Evolutionary conservation across 2,113 vertebrate species (phyloP).

Genomic region (Micronycteris hirsuta): DNA sequence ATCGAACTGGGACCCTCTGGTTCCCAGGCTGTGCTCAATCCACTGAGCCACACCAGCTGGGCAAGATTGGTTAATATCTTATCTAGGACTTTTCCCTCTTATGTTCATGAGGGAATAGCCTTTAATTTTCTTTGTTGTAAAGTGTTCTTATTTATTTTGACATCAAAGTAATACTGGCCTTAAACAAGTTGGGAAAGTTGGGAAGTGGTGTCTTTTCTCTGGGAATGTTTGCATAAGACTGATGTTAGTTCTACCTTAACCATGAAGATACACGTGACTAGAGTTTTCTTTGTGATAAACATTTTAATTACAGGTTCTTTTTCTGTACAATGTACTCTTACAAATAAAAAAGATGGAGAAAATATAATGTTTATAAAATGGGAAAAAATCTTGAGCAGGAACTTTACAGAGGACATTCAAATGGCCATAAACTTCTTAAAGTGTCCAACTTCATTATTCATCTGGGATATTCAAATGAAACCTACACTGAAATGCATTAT

Average conservation of each 20-base stretch:
- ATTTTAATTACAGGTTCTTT: not conserved
- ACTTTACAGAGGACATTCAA: not conserved
- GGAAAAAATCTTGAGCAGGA: not conserved
- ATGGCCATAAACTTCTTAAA: not conserved
- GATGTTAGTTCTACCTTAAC: not conserved
- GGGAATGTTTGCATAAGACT: not conserved
- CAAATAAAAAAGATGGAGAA: not conserved
- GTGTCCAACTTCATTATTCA: not conserved
- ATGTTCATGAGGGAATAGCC: not conserved
- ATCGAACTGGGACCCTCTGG: no score
- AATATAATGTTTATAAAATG: not conserved
- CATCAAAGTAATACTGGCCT: not conserved
- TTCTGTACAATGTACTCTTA: not conserved
- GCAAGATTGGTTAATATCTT: not conserved
- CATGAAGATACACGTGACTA: not conserved
- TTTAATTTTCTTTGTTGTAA: not conserved
- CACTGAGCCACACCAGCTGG: no score
- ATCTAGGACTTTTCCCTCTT: not conserved
- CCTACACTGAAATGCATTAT: not conserved
- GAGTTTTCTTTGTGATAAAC: not conserved
- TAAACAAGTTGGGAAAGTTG: not conserved
- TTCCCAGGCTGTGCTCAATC: no score
- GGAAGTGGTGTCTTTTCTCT: not conserved
- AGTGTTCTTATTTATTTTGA: not conserved
- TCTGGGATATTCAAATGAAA: not conserved